Evolutionary conservation across 2,113 vertebrate genomes (phyloP), one percentile per base, ranked within the genome.

Genomic region (Buteo buteo): DNA sequence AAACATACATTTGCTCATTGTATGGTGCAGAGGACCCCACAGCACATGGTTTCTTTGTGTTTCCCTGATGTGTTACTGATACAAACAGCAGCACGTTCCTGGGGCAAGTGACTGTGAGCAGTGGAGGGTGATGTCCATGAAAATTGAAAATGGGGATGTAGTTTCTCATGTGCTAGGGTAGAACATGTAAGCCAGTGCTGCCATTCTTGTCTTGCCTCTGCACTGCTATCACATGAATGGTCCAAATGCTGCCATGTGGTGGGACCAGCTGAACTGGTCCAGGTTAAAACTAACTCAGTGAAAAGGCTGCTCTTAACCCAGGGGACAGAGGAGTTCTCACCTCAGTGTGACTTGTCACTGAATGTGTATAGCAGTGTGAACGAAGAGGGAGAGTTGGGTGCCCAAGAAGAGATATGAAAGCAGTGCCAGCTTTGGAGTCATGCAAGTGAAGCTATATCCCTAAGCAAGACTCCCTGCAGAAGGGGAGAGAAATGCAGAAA

Each of bases 1-100:
- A 57, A 76, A 50, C 17, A 1, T 44, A 13, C 0, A 1, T 72
- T 42, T 82, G 34, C 20, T 49, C 36, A 3, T 16, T 1, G 3
- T 24, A 11, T 26, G 21, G n/a, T 50, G 36, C 74, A 72, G 57
- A 91, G 57, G 29, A 24, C 29, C 55, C 32, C 42, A 21, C 20
- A 66, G 71, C 59, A 24, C 19, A 0, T 44, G 67, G 76, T 66
- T 83, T 59, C 34, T 64, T 47, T 54, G 55, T 82, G 45, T n/a
- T 92, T 66, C 49, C 36, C 15, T 50, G n/a, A 31, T 49, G 25
- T 31, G 18, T 74, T 40, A 34, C 76, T 57, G 52, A 10, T 55
- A 31, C 10, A 38, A 77, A 40, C 42, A 83, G 71, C 85, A 81
- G 38, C 50, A 69, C 20, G 8, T 50, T 81, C 55, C n/a, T 55